Evolutionary conservation across 2,113 vertebrate genomes (phyloP).

Genomic region (Salvator merianae): DNA sequence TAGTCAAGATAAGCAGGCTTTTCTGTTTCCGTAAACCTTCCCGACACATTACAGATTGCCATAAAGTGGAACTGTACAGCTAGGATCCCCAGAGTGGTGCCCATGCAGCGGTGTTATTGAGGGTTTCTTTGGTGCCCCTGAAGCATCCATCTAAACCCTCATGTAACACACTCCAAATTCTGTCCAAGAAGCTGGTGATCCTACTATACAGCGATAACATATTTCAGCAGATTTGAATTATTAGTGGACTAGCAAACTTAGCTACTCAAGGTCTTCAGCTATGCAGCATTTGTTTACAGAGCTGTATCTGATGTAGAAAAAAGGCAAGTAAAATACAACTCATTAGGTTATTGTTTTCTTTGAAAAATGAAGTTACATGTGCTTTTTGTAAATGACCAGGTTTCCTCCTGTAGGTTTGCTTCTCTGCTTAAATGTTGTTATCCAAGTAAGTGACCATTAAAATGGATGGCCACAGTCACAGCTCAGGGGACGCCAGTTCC

Average conservation of each 20-base stretch:
- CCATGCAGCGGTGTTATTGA: too few relatives aligned
- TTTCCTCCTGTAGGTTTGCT: neutral
- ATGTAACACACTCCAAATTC: too few relatives aligned
- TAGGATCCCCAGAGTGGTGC: neutral
- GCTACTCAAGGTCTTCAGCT: neutral
- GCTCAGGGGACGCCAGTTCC: neutral
- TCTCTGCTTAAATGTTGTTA: neutral
- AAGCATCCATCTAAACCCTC: too few relatives aligned
- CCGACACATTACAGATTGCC: neutral
- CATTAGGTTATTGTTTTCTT: conserved; percentile 23
- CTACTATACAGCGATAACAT: too few relatives aligned
- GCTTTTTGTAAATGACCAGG: conserved; percentile 1
- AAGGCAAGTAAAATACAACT: neutral
- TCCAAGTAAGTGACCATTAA: neutral
- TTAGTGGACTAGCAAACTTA: neutral
- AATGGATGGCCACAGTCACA: rapidly evolving
- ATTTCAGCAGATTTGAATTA: neutral
- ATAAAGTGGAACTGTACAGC: neutral
- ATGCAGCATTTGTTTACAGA: neutral
- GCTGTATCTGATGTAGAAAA: conserved; percentile 35
- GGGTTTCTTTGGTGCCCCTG: too few relatives aligned
- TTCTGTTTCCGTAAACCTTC: neutral
- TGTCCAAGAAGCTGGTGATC: too few relatives aligned
- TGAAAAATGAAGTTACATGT: neutral
- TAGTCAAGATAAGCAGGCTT: neutral